phyloP scores from a whole-genome alignment of 2,888 invertebrate species.

The Callyntrura sp. region DNA sequence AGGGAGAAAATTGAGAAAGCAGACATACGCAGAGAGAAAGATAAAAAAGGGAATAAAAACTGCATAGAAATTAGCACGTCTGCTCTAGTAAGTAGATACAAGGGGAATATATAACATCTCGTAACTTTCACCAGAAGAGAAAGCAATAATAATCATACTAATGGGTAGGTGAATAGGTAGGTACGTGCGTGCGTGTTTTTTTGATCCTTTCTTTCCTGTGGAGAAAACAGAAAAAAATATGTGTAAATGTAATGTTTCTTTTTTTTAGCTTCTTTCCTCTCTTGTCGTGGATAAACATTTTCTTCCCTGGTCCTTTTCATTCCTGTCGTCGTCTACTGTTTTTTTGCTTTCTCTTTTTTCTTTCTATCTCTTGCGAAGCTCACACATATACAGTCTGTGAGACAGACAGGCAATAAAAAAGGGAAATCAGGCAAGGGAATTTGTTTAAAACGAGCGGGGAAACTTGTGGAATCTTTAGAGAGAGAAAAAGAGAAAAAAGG shows the following conservation, averaged over 20 bases:
- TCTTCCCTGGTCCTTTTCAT: neutral
- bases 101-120: no score
- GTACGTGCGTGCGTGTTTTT: no score
- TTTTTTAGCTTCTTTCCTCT: no score
- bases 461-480: conserved; percentile 43
- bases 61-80: conserved; percentile 6
- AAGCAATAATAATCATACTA: no score
- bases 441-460: neutral
- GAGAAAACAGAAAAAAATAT: conserved; percentile 83
- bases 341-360: neutral
- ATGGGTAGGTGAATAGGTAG: no score
- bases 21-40: neutral
- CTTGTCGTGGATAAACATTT: neutral
- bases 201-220: conserved; percentile 96
- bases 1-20: conserved; percentile 84
- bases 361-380: no score
- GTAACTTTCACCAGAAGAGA: no score
- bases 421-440: conserved; percentile 34
- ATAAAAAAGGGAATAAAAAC: conserved; percentile 29
- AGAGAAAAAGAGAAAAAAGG: conserved; percentile 2
- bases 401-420: conserved; percentile 38
- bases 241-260: no score
- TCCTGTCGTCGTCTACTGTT: neutral
- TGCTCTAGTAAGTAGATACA: no score
- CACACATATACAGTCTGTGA: neutral